These are phyloP conservation scores for Petrolisthes cinctipes DNA, from an alignment of 2,888 invertebrate species.

Conservation along the genomic window DNA sequence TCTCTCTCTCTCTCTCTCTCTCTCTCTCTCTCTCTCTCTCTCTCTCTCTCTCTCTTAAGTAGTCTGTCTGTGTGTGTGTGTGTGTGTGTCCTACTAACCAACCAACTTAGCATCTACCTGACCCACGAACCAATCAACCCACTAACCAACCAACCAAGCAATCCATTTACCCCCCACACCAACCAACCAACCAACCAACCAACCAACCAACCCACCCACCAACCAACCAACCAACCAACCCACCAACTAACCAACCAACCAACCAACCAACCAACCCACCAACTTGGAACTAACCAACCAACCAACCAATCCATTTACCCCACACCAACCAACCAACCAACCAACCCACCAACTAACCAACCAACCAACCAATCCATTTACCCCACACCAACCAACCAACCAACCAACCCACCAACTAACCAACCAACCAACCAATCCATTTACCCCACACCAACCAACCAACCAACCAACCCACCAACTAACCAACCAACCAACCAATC, in stretches of 20 bases:
- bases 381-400: neutral
- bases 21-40: slow-evolving; percentile 13
- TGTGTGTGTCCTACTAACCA: neutral
- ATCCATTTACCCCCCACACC: neutral
- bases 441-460: too few species aligned
- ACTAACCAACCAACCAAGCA: neutral
- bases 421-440: too few species aligned
- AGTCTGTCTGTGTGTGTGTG: neutral
- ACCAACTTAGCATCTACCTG: too few species aligned
- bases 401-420: too few species aligned
- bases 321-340: too few species aligned
- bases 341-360: neutral
- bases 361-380: too few species aligned
- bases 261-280: too few species aligned
- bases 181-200: neutral
- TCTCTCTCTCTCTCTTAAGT: slow-evolving; percentile 8
- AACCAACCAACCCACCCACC: too few species aligned
- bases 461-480: too few species aligned
- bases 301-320: neutral
- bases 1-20: neutral
- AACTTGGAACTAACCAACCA: neutral
- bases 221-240: too few species aligned
- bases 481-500: neutral
- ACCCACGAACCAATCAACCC: neutral
- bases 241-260: too few species aligned